Evolutionary conservation across 2,888 invertebrate genomes (phyloP).

Genomic region (Marasmarcha lunaedactyla): DNA sequence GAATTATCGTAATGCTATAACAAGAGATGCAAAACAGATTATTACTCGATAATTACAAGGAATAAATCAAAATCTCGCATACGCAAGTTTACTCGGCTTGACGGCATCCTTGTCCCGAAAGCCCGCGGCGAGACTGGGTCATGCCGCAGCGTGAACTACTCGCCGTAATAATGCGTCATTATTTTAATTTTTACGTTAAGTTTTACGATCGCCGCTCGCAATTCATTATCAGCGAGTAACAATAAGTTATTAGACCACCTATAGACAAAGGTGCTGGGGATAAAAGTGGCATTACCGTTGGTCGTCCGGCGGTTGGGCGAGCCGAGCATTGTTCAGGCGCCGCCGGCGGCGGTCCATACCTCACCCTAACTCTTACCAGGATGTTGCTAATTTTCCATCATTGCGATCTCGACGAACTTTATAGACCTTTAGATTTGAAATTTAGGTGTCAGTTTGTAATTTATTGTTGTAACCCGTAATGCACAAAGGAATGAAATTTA

Average conservation of each 20-base stretch:
- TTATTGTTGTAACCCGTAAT: conserved; percentile 41
- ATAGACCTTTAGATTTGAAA: conserved; percentile 57
- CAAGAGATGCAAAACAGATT: conserved; percentile 69
- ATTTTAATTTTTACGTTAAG: too few species aligned
- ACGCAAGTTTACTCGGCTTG: conserved; percentile 30
- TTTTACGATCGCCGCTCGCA: too few species aligned
- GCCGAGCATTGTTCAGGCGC: conserved; percentile 45
- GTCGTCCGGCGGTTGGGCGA: conserved; percentile 15
- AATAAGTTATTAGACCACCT: too few species aligned
- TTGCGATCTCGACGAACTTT: conserved; percentile 57
- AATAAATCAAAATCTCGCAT: conserved; percentile 62
- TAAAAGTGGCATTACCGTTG: not conserved
- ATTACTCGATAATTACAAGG: conserved; percentile 59
- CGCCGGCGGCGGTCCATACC: conserved; percentile 55
- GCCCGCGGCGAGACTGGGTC: conserved; percentile 32
- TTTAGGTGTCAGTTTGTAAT: conserved; percentile 61
- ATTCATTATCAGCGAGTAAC: too few species aligned
- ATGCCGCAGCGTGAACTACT: conserved; percentile 40
- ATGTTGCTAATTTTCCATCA: conserved; percentile 69
- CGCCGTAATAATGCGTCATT: conserved; percentile 16
- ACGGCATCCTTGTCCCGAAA: conserved; percentile 27
- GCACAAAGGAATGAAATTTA: conserved; percentile 16
- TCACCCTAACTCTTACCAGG: conserved; percentile 61
- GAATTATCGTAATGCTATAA: conserved; percentile 68
- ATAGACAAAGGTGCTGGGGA: not conserved